Conservation (phyloP, 2,888 invertebrate genomes). For the Anaspis maculata region DNA sequence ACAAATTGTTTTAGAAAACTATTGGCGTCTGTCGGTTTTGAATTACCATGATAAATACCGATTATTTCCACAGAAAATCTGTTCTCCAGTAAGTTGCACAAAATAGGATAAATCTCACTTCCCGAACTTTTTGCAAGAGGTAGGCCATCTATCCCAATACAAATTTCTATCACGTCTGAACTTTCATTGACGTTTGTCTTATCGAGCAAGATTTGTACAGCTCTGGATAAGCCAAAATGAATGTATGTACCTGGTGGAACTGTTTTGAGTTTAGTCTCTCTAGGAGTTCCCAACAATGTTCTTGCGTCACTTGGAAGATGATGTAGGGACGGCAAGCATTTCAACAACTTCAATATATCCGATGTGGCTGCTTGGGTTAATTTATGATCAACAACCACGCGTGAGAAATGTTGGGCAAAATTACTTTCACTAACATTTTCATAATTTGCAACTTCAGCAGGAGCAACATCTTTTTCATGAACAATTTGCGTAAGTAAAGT, state of each 20-base stretch:
- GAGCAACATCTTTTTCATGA: no score
- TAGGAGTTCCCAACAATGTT: neutral
- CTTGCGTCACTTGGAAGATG: neutral
- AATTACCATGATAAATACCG: constrained; percentile 4
- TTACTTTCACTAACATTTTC: no score
- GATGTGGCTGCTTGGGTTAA: neutral
- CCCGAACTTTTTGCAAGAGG: constrained; percentile 5
- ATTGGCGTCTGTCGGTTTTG: constrained; percentile 3
- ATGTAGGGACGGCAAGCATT: neutral
- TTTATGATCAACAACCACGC: neutral
- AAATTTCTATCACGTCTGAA: neutral
- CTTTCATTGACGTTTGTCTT: neutral
- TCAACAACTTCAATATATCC: neutral
- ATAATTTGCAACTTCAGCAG: no score
- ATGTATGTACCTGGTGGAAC: neutral
- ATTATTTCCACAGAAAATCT: constrained; percentile 1
- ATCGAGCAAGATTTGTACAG: neutral
- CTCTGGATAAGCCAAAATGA: neutral
- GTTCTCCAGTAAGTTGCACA: constrained; percentile 1
- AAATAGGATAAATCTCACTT: constrained; percentile 5
- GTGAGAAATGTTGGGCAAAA: neutral
- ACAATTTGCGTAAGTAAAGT: no score
- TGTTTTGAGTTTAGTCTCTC: neutral
- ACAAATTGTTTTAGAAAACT: constrained; percentile 4
- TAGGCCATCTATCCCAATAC: constrained; percentile 7